Percentiles rank a stretch among this genome's conserved stretches.
Evolutionary conservation across 2,113 vertebrate species (phyloP).

Genomic region (Oncorhynchus masou): DNA sequence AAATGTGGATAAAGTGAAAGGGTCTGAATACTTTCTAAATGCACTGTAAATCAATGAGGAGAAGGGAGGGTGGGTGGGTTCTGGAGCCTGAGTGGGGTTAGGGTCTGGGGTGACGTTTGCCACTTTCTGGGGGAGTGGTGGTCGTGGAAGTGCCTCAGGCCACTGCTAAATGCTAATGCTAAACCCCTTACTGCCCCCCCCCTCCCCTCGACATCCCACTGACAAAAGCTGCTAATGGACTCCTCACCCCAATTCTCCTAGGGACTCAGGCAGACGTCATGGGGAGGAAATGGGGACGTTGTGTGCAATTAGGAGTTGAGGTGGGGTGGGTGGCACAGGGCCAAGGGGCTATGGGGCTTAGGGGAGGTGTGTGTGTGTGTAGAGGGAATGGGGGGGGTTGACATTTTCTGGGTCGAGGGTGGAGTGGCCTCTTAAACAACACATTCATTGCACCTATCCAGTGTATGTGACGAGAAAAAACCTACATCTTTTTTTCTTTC

Average conservation of each 20-base stretch:
- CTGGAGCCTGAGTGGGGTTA: neutral
- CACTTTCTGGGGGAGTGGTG: no score
- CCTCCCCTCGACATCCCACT: neutral
- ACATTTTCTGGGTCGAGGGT: conserved; percentile 54
- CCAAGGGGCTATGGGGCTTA: neutral
- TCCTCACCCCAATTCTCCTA: conserved; percentile 60
- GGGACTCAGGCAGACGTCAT: conserved; percentile 42
- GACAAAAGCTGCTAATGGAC: conserved; percentile 60
- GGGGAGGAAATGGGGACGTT: conserved; percentile 42
- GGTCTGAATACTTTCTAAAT: neutral
- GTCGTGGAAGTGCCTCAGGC: no score
- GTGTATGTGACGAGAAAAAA: no score
- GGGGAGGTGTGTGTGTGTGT: neutral
- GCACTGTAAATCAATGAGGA: neutral
- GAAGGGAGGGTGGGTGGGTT: neutral
- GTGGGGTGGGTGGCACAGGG: neutral
- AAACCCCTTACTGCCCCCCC: neutral
- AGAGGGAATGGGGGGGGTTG: conserved; percentile 5
- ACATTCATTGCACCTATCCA: no score
- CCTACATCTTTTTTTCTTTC: no score
- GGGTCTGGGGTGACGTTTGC: conserved; percentile 4
- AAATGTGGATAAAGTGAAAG: no score
- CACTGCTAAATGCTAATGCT: conserved; percentile 20
- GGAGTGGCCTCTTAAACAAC: conserved; percentile 48
- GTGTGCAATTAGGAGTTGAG: conserved; percentile 22